Percentiles rank a stretch among this genome's conserved stretches.
Evolutionary conservation across 1,140 invertebrate genomes (phyloP).

Genomic region (Drosophila ambigua): DNA sequence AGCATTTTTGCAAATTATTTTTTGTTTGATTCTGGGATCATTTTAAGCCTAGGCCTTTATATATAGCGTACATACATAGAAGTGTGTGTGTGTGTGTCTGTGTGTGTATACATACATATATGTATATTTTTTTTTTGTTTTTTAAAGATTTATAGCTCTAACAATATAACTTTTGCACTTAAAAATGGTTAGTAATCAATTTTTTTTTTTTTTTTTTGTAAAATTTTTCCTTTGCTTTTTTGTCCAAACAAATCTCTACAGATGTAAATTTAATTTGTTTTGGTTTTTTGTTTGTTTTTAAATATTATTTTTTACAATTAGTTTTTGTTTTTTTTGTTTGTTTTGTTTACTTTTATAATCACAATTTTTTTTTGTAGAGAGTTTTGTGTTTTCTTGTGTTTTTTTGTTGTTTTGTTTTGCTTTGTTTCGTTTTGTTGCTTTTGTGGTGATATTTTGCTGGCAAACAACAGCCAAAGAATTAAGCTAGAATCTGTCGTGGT

Average conservation of each 20-base stretch:
- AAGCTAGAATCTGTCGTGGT: slow-evolving; percentile 48
- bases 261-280: slow-evolving; percentile 24
- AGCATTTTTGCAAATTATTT: slow-evolving; percentile 24
- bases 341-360: slow-evolving; percentile 36
- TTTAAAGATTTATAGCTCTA: slow-evolving; percentile 59
- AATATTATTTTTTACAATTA: slow-evolving; percentile 37
- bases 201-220: slow-evolving; percentile 40
- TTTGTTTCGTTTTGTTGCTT: slow-evolving; percentile 17
- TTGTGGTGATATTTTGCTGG: slow-evolving; percentile 20
- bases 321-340: slow-evolving; percentile 42
- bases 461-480: slow-evolving; percentile 30
- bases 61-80: slow-evolving; percentile 8
- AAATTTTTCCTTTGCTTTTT: slow-evolving; percentile 33
- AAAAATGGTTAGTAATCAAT: slow-evolving; percentile 69
- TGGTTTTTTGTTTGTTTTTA: slow-evolving; percentile 32
- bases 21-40: slow-evolving; percentile 9
- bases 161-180: slow-evolving; percentile 79
- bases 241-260: slow-evolving; percentile 54
- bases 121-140: slow-evolving; percentile 28
- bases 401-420: slow-evolving; percentile 26
- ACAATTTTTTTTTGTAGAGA: slow-evolving; percentile 44
- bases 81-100: slow-evolving; percentile 9
- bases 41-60: slow-evolving; percentile 24
- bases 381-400: slow-evolving; percentile 33
- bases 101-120: slow-evolving; percentile 30